Percentiles rank a stretch among this genome's conserved stretches.
phyloP scores from a whole-genome alignment of 2,113 vertebrate species.

The Meleagris gallopavo region DNA sequence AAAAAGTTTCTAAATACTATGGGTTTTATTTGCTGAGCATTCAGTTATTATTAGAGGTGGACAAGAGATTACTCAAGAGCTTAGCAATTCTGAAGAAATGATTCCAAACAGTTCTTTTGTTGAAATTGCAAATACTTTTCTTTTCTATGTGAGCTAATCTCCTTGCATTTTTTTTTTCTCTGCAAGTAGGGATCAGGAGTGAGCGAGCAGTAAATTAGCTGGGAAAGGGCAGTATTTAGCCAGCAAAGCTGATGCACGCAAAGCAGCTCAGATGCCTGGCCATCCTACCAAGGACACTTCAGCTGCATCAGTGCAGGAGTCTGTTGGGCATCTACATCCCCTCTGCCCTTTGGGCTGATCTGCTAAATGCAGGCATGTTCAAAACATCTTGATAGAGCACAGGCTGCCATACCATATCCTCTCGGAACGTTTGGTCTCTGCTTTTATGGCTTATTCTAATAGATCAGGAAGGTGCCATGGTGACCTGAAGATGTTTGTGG shows the following conservation, averaged over 20 bases:
- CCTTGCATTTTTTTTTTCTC: background rate
- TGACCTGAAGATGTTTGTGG: background rate
- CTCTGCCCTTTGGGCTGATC: rapidly evolving
- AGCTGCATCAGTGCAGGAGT: background rate
- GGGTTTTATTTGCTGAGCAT: background rate
- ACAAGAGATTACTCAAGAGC: background rate
- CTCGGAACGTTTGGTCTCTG: background rate
- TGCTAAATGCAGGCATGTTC: background rate
- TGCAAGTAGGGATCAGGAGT: rapidly evolving
- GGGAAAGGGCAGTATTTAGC: background rate
- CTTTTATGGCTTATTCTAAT: background rate
- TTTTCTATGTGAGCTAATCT: background rate
- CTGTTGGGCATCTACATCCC: background rate
- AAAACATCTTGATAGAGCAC: background rate
- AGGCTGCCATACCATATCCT: background rate
- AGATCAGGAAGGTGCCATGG: rapidly evolving
- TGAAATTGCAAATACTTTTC: background rate
- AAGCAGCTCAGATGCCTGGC: background rate
- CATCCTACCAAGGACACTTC: background rate
- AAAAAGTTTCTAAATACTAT: background rate
- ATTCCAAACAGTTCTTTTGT: background rate
- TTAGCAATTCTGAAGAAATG: background rate
- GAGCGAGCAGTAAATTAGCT: background rate
- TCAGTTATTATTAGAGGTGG: background rate
- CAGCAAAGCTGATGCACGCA: background rate